A percentile compares a stretch with the other conserved stretches of the same genome.
phyloP scores from a whole-genome alignment of 1,140 invertebrate species.

The Lepidurus couesii region DNA sequence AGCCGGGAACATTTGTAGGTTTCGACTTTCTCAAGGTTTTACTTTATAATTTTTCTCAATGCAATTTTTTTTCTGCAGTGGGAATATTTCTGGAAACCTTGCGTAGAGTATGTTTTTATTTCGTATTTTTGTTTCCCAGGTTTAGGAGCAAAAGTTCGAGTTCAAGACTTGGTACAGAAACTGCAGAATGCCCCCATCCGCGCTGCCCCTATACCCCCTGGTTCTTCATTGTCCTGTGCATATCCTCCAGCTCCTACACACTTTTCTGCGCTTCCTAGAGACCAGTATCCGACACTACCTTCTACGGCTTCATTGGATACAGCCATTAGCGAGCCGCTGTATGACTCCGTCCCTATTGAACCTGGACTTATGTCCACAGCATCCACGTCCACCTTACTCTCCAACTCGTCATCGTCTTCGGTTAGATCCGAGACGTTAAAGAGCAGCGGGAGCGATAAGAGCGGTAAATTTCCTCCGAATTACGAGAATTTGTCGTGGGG shows the following conservation, averaged over 20 bases:
- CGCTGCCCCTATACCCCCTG: conserved; percentile 29
- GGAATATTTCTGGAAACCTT: too few species aligned
- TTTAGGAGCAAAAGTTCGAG: conserved; percentile 32
- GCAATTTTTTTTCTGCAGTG: too few species aligned
- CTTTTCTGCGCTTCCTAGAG: conserved; percentile 35
- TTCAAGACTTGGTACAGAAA: conserved; percentile 37
- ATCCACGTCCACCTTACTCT: conserved; percentile 79
- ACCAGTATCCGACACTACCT: conserved; percentile 33
- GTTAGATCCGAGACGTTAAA: conserved; percentile 32
- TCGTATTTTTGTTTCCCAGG: background rate
- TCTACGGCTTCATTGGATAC: conserved; percentile 36
- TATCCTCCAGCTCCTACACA: conserved; percentile 35
- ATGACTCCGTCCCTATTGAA: conserved; percentile 72
- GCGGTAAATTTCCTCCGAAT: background rate
- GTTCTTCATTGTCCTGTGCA: conserved; percentile 33
- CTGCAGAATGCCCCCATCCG: conserved; percentile 34
- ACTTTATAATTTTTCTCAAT: too few species aligned
- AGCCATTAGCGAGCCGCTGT: conserved; percentile 61
- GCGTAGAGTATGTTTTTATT: background rate
- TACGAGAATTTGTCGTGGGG: conserved; percentile 44
- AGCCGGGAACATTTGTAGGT: too few species aligned
- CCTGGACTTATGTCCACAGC: conserved; percentile 81
- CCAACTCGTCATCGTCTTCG: conserved; percentile 31
- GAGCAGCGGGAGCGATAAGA: conserved; percentile 13
- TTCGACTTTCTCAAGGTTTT: too few species aligned